phyloP scores from a whole-genome alignment of 2,797 vertebrate species.

The Toxotes lorentzi region DNA sequence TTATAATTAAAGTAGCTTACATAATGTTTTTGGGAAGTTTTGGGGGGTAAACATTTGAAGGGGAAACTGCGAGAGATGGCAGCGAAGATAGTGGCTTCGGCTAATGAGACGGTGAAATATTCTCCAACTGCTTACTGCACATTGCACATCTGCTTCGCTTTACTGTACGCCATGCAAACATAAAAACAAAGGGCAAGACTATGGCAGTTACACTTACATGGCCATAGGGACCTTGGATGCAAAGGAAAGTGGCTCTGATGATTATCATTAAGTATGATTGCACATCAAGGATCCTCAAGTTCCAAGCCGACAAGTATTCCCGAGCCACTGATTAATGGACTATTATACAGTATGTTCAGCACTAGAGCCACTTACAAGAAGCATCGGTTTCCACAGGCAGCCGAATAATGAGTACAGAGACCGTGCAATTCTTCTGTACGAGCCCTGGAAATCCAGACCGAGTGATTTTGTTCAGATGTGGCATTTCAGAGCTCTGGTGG shows the following conservation, averaged over 20 bases:
- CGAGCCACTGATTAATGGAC: constrained; percentile 72
- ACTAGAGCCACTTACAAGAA: constrained; percentile 64
- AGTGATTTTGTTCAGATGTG: constrained; percentile 55
- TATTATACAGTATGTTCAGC: constrained; percentile 68
- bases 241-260: constrained; percentile 57
- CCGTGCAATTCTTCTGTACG: constrained; percentile 5
- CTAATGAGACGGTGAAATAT: constrained; percentile 75
- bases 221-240: constrained; percentile 33
- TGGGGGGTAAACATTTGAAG: constrained; percentile 67
- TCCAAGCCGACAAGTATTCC: constrained; percentile 65
- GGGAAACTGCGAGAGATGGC: constrained; percentile 47
- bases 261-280: constrained; percentile 73
- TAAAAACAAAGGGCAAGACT: constrained; percentile 41
- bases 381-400: constrained; percentile 57
- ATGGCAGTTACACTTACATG: constrained; percentile 23
- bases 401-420: constrained; percentile 66
- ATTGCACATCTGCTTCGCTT: constrained; percentile 51
- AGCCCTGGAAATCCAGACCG: constrained; percentile 48
- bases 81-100: constrained; percentile 47
- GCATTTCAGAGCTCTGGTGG: constrained; percentile 52
- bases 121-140: constrained; percentile 51
- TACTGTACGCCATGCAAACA: constrained; percentile 40
- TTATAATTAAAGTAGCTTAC: constrained; percentile 66
- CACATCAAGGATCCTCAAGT: constrained; percentile 74
- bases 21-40: constrained; percentile 59